phyloP scores from a whole-genome alignment of 2,888 invertebrate species.

The Bellardia pandia region DNA sequence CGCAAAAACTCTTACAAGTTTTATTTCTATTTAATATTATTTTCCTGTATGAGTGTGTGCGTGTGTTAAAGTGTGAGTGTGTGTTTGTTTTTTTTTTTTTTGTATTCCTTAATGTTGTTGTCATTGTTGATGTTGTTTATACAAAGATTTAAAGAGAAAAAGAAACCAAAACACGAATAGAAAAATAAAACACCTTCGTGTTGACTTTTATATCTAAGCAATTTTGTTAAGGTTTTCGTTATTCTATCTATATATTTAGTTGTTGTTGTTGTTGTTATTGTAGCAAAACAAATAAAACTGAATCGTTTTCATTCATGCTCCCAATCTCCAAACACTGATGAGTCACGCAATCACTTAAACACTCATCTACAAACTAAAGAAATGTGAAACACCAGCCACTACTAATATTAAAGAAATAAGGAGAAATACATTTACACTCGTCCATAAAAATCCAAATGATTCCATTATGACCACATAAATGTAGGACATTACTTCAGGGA shows the following conservation, averaged over 20 bases:
- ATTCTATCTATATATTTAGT: slow-evolving; percentile 24
- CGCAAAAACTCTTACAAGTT: slow-evolving; percentile 51
- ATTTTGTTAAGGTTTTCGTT: slow-evolving; percentile 55
- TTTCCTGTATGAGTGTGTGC: slow-evolving; percentile 5
- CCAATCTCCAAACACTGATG: slow-evolving; percentile 58
- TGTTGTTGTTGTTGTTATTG: slow-evolving; percentile 44
- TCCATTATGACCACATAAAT: not conserved
- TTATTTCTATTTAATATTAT: slow-evolving; percentile 59
- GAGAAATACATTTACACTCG: not conserved
- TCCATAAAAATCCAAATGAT: not conserved
- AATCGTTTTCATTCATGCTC: slow-evolving; percentile 66
- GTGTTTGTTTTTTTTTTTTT: not conserved
- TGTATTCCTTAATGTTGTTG: slow-evolving; percentile 27
- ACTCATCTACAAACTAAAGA: slow-evolving; percentile 47
- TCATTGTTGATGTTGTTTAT: slow-evolving; percentile 42
- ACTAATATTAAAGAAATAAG: slow-evolving; percentile 4
- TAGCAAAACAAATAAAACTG: slow-evolving; percentile 58
- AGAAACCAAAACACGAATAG: slow-evolving; percentile 34
- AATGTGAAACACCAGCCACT: not conserved
- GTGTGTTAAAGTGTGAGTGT: not conserved
- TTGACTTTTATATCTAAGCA: slow-evolving; percentile 54
- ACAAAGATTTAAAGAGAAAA: slow-evolving; percentile 55
- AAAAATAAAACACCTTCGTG: slow-evolving; percentile 63
- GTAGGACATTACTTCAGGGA: not conserved
- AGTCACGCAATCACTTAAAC: slow-evolving; percentile 75